These are phyloP conservation scores for Rallus limicola DNA, from an alignment of 2,113 vertebrate species.

Conservation along the genomic window DNA sequence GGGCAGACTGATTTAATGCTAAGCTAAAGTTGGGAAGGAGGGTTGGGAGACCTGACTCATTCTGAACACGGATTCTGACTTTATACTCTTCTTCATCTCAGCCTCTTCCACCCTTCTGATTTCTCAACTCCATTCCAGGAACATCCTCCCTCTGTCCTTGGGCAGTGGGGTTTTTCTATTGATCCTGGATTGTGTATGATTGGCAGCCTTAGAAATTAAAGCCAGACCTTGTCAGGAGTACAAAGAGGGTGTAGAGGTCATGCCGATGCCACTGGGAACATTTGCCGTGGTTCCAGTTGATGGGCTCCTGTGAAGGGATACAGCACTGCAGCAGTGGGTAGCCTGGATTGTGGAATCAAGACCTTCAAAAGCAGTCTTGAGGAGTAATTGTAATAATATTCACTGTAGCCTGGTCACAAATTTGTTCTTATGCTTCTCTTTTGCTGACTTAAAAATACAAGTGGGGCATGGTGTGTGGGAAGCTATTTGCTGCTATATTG, in stretches of 20 bases:
- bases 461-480: rapidly evolving
- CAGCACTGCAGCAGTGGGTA: not conserved
- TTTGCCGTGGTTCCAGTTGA: rapidly evolving
- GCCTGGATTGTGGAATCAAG: not conserved
- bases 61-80: not conserved
- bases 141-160: not conserved
- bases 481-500: not conserved
- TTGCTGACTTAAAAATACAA: not conserved
- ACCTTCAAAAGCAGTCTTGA: not conserved
- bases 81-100: not conserved
- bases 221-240: not conserved
- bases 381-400: not conserved
- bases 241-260: not conserved
- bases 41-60: not conserved
- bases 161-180: not conserved
- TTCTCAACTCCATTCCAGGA: not conserved
- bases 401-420: not conserved
- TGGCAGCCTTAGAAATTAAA: not conserved
- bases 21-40: not conserved
- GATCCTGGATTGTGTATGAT: not conserved
- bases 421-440: not conserved
- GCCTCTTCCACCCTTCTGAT: not conserved
- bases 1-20: not conserved
- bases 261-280: rapidly evolving
- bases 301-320: not conserved